Conservation (phyloP, 2,888 invertebrate genomes). For the Eristalis intricaria region DNA sequence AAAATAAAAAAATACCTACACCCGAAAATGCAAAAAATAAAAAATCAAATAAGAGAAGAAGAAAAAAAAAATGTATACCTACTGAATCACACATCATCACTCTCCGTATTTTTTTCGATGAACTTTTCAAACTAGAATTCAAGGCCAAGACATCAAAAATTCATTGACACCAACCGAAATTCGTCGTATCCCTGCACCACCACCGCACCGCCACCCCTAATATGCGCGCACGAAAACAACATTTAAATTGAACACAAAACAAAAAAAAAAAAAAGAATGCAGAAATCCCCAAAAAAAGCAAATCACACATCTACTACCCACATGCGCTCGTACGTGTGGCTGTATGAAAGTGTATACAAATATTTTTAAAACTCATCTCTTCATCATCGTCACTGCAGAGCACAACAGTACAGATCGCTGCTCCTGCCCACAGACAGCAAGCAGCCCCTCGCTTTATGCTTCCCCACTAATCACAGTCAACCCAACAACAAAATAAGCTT, state of each 20-base stretch:
- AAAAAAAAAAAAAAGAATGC: slow-evolving; percentile 40
- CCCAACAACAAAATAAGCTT: slow-evolving; percentile 54
- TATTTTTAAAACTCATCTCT: slow-evolving; percentile 61
- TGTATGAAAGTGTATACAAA: slow-evolving; percentile 25
- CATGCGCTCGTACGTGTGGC: slow-evolving; percentile 20
- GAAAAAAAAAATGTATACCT: slow-evolving; percentile 14
- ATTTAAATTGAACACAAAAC: slow-evolving; percentile 60
- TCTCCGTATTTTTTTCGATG: slow-evolving; percentile 43
- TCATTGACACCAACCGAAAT: slow-evolving; percentile 66
- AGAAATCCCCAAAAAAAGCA: slow-evolving; percentile 21
- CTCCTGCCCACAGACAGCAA: slow-evolving; percentile 19
- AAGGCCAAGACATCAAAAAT: slow-evolving; percentile 71
- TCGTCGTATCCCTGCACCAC: slow-evolving; percentile 34
- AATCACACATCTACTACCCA: slow-evolving; percentile 52
- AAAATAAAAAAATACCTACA: not conserved
- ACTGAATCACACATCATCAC: slow-evolving; percentile 55
- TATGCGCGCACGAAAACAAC: slow-evolving; percentile 59
- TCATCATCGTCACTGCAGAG: slow-evolving; percentile 44
- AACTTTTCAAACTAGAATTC: slow-evolving; percentile 72
- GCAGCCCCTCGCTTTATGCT: slow-evolving; percentile 46
- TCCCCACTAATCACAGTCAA: slow-evolving; percentile 49
- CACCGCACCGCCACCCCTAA: slow-evolving; percentile 51
- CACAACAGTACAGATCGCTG: slow-evolving; percentile 7
- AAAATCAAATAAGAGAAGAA: not conserved
- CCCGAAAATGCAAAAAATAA: slow-evolving; percentile 14